phyloP scores from a whole-genome alignment of 2,113 vertebrate genomes.

The Pithys albifrons region DNA sequence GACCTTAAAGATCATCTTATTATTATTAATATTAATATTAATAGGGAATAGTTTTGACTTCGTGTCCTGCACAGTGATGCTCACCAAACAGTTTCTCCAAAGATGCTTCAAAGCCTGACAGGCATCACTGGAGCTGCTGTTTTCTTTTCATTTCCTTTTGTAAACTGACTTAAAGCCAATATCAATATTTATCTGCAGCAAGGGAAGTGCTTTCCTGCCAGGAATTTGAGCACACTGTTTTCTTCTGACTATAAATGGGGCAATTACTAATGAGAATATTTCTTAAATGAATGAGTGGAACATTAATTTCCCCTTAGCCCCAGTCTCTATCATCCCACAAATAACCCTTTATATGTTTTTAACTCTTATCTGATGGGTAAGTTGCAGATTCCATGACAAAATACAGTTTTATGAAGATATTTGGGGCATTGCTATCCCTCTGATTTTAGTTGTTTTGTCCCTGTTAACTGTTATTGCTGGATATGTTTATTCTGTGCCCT shows the following conservation, averaged over 20 bases:
- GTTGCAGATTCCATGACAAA: not conserved
- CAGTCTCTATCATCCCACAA: not conserved
- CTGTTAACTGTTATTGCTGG: not conserved
- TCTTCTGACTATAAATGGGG: constrained; percentile 50
- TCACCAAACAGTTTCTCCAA: not conserved
- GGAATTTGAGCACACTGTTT: constrained; percentile 58
- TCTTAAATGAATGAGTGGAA: constrained; percentile 67
- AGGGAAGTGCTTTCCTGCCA: constrained; percentile 62
- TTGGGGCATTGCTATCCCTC: not conserved
- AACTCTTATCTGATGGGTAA: not conserved
- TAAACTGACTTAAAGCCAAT: constrained; percentile 66
- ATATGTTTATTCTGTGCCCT: not conserved
- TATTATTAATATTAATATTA: too few relatives aligned
- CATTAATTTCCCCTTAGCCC: constrained; percentile 30
- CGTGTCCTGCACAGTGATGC: not conserved
- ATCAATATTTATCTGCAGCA: constrained; percentile 71
- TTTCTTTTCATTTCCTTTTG: constrained; percentile 47
- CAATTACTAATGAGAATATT: constrained; percentile 55
- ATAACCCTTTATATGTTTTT: not conserved
- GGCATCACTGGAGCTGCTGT: constrained; percentile 35
- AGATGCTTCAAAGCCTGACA: constrained; percentile 26
- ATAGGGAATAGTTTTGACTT: not conserved
- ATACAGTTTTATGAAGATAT: not conserved
- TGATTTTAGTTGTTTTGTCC: not conserved
- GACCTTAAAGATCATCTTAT: rapidly evolving